Conservation (phyloP, 2,797 vertebrate species). For the Sciurus carolinensis region DNA sequence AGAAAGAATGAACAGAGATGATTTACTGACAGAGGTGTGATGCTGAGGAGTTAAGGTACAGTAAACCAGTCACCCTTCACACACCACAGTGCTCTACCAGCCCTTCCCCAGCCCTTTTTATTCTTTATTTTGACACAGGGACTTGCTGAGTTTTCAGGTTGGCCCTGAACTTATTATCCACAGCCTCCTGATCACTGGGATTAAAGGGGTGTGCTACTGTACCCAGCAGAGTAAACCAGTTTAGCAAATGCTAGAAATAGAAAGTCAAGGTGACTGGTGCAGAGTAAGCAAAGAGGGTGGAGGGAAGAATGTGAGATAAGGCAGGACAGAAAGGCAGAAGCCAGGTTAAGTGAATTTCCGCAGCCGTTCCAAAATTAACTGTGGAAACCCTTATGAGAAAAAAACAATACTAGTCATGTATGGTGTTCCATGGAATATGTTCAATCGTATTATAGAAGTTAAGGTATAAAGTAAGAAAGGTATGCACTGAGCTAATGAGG, state of each 20-base stretch:
- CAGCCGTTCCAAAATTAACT: background rate
- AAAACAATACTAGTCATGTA: background rate
- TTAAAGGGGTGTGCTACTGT: too few relatives aligned
- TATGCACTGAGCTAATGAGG: background rate
- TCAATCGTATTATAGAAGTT: background rate
- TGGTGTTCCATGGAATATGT: background rate
- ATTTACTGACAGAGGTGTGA: background rate
- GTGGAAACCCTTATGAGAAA: background rate
- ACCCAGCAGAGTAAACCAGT: background rate
- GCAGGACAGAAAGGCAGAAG: background rate
- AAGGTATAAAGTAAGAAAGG: background rate
- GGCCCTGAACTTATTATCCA: too few relatives aligned
- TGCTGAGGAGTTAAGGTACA: conserved; percentile 5
- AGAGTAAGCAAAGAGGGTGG: background rate
- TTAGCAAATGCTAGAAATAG: background rate
- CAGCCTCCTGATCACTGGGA: too few relatives aligned
- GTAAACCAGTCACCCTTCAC: background rate
- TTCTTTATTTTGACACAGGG: too few relatives aligned
- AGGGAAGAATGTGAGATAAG: background rate
- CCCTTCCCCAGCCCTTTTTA: too few relatives aligned
- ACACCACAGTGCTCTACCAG: too few relatives aligned
- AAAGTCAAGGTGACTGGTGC: background rate
- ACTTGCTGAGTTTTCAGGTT: too few relatives aligned
- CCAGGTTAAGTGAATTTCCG: background rate
- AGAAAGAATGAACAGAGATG: background rate